A percentile compares a stretch with the other conserved stretches of the same genome.
phyloP scores from a whole-genome alignment of 1,140 invertebrate species.

The Apis florea region DNA sequence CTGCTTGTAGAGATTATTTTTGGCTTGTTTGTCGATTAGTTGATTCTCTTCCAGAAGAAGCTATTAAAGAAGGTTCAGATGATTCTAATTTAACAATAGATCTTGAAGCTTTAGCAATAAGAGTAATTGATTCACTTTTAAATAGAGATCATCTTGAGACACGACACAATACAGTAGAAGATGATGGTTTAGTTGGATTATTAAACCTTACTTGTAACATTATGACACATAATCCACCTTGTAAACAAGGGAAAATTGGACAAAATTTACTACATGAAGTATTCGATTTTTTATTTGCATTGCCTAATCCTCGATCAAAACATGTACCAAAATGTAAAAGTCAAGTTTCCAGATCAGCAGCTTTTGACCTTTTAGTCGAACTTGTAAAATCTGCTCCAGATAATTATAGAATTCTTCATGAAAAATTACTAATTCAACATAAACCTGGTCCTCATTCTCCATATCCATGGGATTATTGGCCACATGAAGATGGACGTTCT shows the following conservation, averaged over 20 bases:
- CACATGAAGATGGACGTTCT: constrained; percentile 94
- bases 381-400: constrained; percentile 90
- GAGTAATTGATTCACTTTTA: constrained; percentile 87
- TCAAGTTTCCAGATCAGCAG: constrained; percentile 90
- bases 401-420: constrained; percentile 93
- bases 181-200: constrained; percentile 94
- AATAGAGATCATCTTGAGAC: constrained; percentile 91
- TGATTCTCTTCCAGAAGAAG: constrained; percentile 90
- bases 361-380: constrained; percentile 94
- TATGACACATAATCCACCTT: constrained; percentile 92
- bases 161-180: constrained; percentile 89
- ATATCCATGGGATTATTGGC: constrained; percentile 98
- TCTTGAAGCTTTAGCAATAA: constrained; percentile 88
- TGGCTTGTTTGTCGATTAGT: constrained; percentile 94
- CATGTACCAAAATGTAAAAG: constrained; percentile 97
- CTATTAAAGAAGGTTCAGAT: constrained; percentile 85
- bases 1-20: constrained; percentile 96
- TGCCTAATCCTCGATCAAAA: constrained; percentile 91
- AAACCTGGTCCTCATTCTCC: constrained; percentile 90
- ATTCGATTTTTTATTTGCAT: constrained; percentile 93
- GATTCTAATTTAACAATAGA: constrained; percentile 82
- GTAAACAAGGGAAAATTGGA: constrained; percentile 90
- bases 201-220: constrained; percentile 92
- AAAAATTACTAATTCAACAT: constrained; percentile 91
- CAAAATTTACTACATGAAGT: constrained; percentile 87